phyloP scores from a whole-genome alignment of 2,113 vertebrate genomes.

The Melanerpes formicivorus region DNA sequence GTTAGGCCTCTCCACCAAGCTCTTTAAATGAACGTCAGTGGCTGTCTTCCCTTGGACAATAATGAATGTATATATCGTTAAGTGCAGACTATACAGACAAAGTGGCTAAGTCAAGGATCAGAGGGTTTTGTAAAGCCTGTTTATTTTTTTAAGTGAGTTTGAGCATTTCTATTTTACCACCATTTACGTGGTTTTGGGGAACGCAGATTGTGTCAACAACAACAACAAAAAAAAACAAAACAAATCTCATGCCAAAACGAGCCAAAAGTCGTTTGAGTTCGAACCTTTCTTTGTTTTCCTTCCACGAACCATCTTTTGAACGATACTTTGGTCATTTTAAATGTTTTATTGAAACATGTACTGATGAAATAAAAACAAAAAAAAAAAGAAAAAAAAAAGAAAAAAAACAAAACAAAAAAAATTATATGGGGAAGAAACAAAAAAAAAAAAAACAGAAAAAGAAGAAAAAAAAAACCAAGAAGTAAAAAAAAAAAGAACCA shows the following conservation, averaged over 20 bases:
- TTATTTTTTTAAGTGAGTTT: slow-evolving; percentile 87
- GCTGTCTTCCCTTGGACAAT: slow-evolving; percentile 88
- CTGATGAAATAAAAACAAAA: slow-evolving; percentile 70
- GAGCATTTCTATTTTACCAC: slow-evolving; percentile 84
- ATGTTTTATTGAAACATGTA: slow-evolving; percentile 91
- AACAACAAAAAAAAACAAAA: too few species aligned
- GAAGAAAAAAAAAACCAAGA: background rate
- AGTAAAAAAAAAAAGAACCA: slow-evolving; percentile 28
- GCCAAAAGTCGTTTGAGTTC: slow-evolving; percentile 81
- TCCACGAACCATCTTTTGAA: slow-evolving; percentile 82
- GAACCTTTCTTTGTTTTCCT: slow-evolving; percentile 65
- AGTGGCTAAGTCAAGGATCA: slow-evolving; percentile 81
- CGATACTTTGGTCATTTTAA: slow-evolving; percentile 84
- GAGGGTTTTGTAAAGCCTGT: slow-evolving; percentile 85
- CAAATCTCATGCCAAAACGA: slow-evolving; percentile 85
- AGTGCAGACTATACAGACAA: slow-evolving; percentile 80
- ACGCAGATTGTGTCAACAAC: slow-evolving; percentile 83
- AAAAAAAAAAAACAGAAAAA: too few species aligned
- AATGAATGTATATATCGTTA: slow-evolving; percentile 88
- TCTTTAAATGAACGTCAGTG: slow-evolving; percentile 83
- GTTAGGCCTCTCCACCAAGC: slow-evolving; percentile 79
- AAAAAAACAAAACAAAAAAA: too few species aligned
- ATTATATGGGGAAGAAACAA: too few species aligned
- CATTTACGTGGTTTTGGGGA: slow-evolving; percentile 89
- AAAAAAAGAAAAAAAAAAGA: background rate